phyloP scores from a whole-genome alignment of 2,113 vertebrate genomes.

The Rhadina sibilatrix region DNA sequence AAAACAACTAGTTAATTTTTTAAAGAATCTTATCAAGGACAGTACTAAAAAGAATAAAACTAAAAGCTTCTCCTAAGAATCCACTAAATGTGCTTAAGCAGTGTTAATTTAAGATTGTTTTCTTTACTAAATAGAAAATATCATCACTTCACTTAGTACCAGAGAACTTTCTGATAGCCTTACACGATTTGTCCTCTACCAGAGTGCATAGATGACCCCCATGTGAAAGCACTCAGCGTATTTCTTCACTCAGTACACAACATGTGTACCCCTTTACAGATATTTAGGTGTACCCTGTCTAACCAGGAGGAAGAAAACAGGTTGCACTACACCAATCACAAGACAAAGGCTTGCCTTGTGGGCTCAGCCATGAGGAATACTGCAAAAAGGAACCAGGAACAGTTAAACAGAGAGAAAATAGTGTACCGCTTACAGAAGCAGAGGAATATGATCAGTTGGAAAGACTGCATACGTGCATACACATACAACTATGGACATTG shows the following conservation, averaged over 20 bases:
- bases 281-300: not conserved
- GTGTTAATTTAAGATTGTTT: not conserved
- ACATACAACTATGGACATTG: accelerated
- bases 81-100: not conserved
- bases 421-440: not conserved
- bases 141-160: not conserved
- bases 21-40: not conserved
- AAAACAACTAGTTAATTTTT: not conserved
- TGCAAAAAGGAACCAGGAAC: not conserved
- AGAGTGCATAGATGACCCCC: not conserved
- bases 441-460: not conserved
- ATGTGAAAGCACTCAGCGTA: not conserved
- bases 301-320: not conserved
- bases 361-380: not conserved
- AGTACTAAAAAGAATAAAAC: not conserved
- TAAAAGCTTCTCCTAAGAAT: not conserved
- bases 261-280: not conserved
- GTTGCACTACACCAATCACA: not conserved
- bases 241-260: not conserved
- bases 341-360: not conserved
- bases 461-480: not conserved
- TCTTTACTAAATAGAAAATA: not conserved
- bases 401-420: not conserved
- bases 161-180: not conserved
- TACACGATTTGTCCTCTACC: not conserved